Conservation (phyloP, 2,797 vertebrate genomes). For the Sebastolobus alascanus region DNA sequence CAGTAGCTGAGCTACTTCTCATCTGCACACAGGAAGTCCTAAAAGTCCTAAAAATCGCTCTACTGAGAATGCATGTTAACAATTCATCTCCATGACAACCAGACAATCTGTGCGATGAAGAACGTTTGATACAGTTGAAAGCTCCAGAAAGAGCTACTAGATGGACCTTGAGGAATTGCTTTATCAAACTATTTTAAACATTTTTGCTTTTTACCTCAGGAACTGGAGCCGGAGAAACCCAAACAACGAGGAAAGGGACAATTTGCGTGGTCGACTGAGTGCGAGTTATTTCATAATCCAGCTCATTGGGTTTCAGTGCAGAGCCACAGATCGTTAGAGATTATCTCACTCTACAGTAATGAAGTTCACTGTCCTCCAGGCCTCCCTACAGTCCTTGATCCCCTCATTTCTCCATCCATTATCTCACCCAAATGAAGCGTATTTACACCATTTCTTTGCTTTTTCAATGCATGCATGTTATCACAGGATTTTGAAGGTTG, state of each 20-base stretch:
- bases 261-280: not conserved
- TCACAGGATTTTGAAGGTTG: not conserved
- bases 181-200: not conserved
- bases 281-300: not conserved
- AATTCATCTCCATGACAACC: not conserved
- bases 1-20: not conserved
- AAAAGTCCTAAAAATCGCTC: not conserved
- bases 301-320: not conserved
- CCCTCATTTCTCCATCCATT: not conserved
- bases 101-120: not conserved
- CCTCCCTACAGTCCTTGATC: not conserved
- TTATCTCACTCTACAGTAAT: not conserved
- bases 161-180: not conserved
- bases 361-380: not conserved
- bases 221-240: not conserved
- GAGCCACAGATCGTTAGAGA: not conserved
- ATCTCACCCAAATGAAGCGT: not conserved
- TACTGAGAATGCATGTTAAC: not conserved
- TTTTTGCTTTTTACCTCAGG: not conserved
- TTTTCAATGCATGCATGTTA: not conserved
- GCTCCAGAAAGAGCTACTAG: no score
- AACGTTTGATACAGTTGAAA: no score
- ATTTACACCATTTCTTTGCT: not conserved
- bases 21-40: not conserved
- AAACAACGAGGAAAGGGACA: not conserved